Base-by-base conservation (phyloP, 2,888 invertebrate genomes). In the Agrilus biguttatus region DNA sequence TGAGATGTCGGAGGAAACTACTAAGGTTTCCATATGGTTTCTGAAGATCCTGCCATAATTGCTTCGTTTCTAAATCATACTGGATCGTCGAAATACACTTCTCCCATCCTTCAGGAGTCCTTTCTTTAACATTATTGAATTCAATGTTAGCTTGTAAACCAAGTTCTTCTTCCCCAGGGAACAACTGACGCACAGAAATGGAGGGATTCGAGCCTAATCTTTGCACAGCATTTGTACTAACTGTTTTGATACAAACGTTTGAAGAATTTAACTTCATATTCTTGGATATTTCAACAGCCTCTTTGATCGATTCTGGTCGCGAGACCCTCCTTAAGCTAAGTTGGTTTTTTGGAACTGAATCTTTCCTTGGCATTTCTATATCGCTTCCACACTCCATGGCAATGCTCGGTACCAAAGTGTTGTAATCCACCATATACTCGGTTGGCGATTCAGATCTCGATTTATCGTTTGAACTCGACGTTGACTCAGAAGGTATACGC, bases 1-100 rank as follows among this genome's bases (percentile, higher is more conserved):
- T 80, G 33, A 89, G 66, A 63, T 89, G 89, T 7, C 87, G 71
- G 1, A 89, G 65, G 58, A 89, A 89, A 50, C 87, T 87, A 36
- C 87, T 86, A 55, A 86, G 86, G 61, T 86, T 88, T 3, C 88
- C 89, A 53, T 89, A 89, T 0, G 89, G 89, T 58, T 85, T 78
- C 57, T 88, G 86, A 34, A 89, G 61, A 52, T 85, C 83, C 47
- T 82, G 80, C 85, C 87, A 89, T 3, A 88, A 68, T 6, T 75
- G 72, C 45, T 83, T 83, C 1, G 87, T 88, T n/a, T 85, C 84
- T 12, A 74, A 70, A 55, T 88, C 88, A 50, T 86, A 88, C 55
- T 88, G 87, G 41, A 89, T 78, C 53, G 80, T 76, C 0, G 83
- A 76, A 49, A 75, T 77, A 51, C 85, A 83, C 47, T 84, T 83